phyloP scores from a whole-genome alignment of 2,113 vertebrate genomes.

The Tachuris rubrigastra region DNA sequence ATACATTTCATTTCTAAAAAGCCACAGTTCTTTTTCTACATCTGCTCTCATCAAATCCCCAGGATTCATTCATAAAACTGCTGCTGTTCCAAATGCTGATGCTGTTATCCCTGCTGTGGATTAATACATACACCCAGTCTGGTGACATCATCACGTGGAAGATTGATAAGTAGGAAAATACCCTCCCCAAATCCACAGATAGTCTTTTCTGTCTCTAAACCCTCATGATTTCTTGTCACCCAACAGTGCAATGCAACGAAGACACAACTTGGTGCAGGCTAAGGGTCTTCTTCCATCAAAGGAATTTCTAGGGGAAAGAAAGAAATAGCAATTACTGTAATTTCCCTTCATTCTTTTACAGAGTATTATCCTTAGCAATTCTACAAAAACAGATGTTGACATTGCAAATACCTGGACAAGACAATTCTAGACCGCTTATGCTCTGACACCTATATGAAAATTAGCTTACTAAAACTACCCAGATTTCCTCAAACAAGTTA shows the following conservation, averaged over 20 bases:
- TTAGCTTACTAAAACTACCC: neutral
- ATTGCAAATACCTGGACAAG: neutral
- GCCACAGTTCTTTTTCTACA: conserved; percentile 15
- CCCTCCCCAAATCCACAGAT: conserved; percentile 3
- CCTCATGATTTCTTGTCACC: conserved; percentile 13
- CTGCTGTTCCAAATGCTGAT: conserved; percentile 19
- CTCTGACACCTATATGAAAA: neutral
- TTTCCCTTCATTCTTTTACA: neutral
- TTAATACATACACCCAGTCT: neutral
- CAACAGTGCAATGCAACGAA: neutral
- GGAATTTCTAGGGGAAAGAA: conserved; percentile 80
- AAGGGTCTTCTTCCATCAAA: conserved; percentile 82
- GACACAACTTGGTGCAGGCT: neutral
- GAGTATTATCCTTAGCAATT: neutral
- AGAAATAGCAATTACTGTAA: neutral
- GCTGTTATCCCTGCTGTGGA: neutral
- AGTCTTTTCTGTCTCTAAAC: conserved; percentile 49
- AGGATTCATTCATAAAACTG: conserved; percentile 57
- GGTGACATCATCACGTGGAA: neutral
- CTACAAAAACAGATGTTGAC: neutral
- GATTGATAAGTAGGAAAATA: conserved; percentile 25
- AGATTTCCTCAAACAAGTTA: neutral
- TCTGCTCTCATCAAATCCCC: conserved; percentile 52
- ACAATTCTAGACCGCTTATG: neutral
- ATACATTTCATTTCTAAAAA: conserved; percentile 24